Percentiles rank a stretch among this genome's conserved stretches.
Evolutionary conservation across 2,113 vertebrate species (phyloP).

Genomic region (Melanotaenia duboulayi): DNA sequence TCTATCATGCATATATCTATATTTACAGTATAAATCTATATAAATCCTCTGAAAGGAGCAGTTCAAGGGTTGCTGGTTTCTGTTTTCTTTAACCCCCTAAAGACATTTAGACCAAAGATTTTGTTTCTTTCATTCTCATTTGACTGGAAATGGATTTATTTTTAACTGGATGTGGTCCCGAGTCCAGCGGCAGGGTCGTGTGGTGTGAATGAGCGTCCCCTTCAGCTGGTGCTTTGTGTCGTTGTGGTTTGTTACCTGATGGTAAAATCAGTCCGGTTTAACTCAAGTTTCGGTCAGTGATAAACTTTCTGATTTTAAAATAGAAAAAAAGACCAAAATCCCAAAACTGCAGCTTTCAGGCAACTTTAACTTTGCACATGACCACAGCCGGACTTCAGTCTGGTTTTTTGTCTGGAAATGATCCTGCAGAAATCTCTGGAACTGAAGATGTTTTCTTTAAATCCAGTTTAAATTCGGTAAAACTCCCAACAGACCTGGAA

Average conservation of each 20-base stretch:
- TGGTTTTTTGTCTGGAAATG: constrained; percentile 28
- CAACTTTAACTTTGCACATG: constrained; percentile 5
- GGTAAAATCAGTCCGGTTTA: too few relatives aligned
- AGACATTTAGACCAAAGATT: constrained; percentile 83
- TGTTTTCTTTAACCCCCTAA: constrained; percentile 14
- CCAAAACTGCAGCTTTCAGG: too few relatives aligned
- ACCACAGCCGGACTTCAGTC: constrained; percentile 7
- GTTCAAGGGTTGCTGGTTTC: constrained; percentile 30
- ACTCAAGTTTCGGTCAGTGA: too few relatives aligned
- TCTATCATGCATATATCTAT: constrained; percentile 41
- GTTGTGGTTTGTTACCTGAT: background rate
- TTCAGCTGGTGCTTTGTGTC: constrained; percentile 8
- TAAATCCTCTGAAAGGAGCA: constrained; percentile 25
- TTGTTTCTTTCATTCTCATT: constrained; percentile 61
- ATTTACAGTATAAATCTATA: constrained; percentile 23
- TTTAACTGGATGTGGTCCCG: constrained; percentile 42
- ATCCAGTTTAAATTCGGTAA: too few relatives aligned
- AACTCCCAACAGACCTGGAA: too few relatives aligned
- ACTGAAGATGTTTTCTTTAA: too few relatives aligned
- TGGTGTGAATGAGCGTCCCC: constrained; percentile 27
- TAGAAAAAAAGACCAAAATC: too few relatives aligned
- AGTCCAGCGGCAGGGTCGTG: constrained; percentile 41
- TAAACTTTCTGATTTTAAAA: too few relatives aligned
- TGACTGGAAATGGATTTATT: background rate
- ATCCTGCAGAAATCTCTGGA: constrained; percentile 40